Evolutionary conservation across 1,140 invertebrate species (phyloP).

Genomic region (Drosophila mojavensis): DNA sequence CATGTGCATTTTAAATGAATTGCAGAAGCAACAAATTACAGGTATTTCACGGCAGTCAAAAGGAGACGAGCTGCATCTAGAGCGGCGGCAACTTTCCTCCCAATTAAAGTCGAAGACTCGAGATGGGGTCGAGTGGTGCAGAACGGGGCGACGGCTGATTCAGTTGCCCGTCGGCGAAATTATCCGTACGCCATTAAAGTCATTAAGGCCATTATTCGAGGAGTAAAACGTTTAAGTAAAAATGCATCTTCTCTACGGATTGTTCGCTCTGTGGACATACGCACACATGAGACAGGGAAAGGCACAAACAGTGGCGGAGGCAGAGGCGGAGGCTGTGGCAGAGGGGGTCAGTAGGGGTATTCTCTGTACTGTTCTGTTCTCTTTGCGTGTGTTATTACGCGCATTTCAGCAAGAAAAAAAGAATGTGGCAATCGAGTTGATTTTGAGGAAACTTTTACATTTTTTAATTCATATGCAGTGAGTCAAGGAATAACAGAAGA

Average conservation of each 20-base stretch:
- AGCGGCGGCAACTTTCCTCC: slow-evolving; percentile 66
- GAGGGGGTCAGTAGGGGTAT: neutral
- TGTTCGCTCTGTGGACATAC: slow-evolving; percentile 51
- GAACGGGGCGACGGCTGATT: slow-evolving; percentile 13
- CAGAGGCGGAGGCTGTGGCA: neutral
- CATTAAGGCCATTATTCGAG: slow-evolving; percentile 77
- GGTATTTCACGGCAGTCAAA: slow-evolving; percentile 46
- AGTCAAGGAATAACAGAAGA: neutral
- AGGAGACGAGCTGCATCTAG: slow-evolving; percentile 15
- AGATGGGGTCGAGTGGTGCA: neutral
- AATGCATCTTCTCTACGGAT: slow-evolving; percentile 73
- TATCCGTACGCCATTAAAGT: slow-evolving; percentile 78
- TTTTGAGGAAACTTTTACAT: slow-evolving; percentile 61
- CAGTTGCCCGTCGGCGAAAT: slow-evolving; percentile 72
- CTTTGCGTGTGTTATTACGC: slow-evolving; percentile 64
- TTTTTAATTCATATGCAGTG: slow-evolving; percentile 51
- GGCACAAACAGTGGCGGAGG: neutral
- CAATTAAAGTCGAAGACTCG: slow-evolving; percentile 61
- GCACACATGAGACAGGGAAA: slow-evolving; percentile 29
- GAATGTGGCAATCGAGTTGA: slow-evolving; percentile 48
- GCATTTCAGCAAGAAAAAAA: slow-evolving; percentile 44
- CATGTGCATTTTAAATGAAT: slow-evolving; percentile 64
- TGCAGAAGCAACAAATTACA: slow-evolving; percentile 68
- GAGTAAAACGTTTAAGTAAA: slow-evolving; percentile 80
- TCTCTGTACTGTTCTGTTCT: slow-evolving; percentile 18